Evolutionary conservation across 2,888 invertebrate species (phyloP), one percentile per base, ranked within the genome.

Genomic region (Argyresthia goedartella): DNA sequence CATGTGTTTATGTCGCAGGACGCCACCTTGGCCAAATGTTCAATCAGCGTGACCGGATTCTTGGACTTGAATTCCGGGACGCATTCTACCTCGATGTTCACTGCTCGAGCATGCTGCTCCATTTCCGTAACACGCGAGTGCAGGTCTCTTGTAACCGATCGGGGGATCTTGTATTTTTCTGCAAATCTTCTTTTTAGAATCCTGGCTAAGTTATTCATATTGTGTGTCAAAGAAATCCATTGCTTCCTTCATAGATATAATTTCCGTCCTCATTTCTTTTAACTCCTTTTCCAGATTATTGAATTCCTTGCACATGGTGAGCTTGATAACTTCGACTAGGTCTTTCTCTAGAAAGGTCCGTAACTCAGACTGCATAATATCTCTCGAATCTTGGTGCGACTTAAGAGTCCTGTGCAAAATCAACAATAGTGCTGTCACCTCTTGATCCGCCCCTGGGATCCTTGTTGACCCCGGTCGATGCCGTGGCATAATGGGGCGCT

Each of bases 71-170:
- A 33, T 44, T n/a, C n/a, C n/a, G n/a, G n/a, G n/a, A n/a, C n/a
- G n/a, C n/a, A n/a, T n/a, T n/a, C n/a, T n/a, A n/a, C 50, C 52
- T 56, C 58, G 0, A 58, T 4, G 36, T 57, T 57, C 13, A 42
- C 50, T 4, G 34, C 8, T 9, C 56, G 51, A 4, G 57, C 6
- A 9, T 49, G 52, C 46, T 58, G 56, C 33, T 58, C 58, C 42
- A 48, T 44, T 15, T 44, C 14, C 8, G 4, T 14, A 50, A 62
- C 60, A 9, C 36, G 36, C 36, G 9, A 8, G 9, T 9, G 8
- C 36, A 36, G 36, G 36, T 36, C 36, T 7, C 8, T 9, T 7
- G 9, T 36, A 8, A 8, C 36, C 8, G 36, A 36, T 36, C 36
- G 36, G 8, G 9, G 9, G 9, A 9, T 9, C 7, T 9, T 8